Base-by-base conservation (phyloP, 2,797 vertebrate species). In the Helarctos malayanus region DNA sequence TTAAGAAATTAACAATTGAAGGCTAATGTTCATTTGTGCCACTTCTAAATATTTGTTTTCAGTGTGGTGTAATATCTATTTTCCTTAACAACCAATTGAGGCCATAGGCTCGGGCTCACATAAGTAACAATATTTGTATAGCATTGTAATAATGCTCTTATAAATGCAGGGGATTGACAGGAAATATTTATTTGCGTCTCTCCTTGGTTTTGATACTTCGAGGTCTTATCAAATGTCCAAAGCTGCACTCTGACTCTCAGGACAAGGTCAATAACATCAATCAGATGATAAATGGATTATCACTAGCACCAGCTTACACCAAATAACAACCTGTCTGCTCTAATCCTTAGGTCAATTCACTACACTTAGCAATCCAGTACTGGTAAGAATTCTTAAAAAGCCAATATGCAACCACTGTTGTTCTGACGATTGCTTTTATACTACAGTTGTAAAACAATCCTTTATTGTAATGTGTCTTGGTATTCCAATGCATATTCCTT, bases 301-400 rank as follows among this genome's bases (percentile, higher is more conserved):
- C 99, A 98, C 98, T 98, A 98, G 97, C 98, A 98, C 98, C 98
- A 98, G 92, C 78, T 95, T 98, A 98, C 98, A 99, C 98, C 98
- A 99, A 99, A 99, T 99, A 99, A 99, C 99, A 98, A 98, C 98
- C 98, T 98, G 99, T 99, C 99, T 99, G 98, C 98, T 99, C 96
- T 97, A 97, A 98, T 98, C 83, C 97, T 97, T 57, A 96, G 98
- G 98, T 98, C 99, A 99, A 99, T 99, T 99, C 99, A 98, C 98
- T 98, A 99, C 32, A 89, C 88, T 97, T 93, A 97, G 95, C 73
- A 27, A 79, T 13, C 1, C 29, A 4, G 16, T 68, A 73, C 15
- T 29, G 45, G 86, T 78, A 91, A 4, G 7, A 79, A 94, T 94
- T 97, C 79, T 96, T 79, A 57, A 92, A 90, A 90, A 89, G 63